These are phyloP conservation scores for Drosophila cognata DNA, from an alignment of 2,888 invertebrate species.

Conservation along the genomic window DNA sequence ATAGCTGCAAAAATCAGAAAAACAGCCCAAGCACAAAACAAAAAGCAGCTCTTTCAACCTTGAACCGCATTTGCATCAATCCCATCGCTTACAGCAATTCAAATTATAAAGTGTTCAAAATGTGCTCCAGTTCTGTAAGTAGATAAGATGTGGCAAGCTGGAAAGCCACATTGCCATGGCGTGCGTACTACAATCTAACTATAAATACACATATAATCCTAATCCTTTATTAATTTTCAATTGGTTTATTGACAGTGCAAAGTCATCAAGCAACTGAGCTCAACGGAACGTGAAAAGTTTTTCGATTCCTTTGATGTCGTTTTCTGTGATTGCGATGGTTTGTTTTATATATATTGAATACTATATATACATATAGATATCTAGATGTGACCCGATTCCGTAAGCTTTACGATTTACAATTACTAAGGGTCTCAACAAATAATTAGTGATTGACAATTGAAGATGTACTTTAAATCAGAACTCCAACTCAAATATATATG, in stretches of 20 bases:
- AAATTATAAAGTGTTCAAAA: conserved; percentile 3
- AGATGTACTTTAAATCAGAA: background rate
- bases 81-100: background rate
- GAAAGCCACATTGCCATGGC: conserved; percentile 5
- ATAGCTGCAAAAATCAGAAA: conserved; percentile 15
- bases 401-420: background rate
- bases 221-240: conserved; percentile 12
- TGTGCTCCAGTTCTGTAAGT: conserved; percentile 49
- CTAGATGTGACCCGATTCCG: background rate
- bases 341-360: conserved; percentile 1
- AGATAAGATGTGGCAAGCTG: conserved; percentile 29
- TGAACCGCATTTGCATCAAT: conserved; percentile 43
- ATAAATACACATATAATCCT: background rate
- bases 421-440: background rate
- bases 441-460: background rate
- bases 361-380: background rate
- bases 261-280: conserved; percentile 59
- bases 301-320: conserved; percentile 86
- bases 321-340: conserved; percentile 88
- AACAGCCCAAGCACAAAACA: background rate
- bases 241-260: conserved; percentile 40
- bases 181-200: conserved; percentile 16
- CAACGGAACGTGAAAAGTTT: conserved; percentile 79
- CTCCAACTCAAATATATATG: background rate
- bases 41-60: conserved; percentile 19